These are phyloP conservation scores for Caenorhabditis sp. DNA, from an alignment of 2,888 invertebrate genomes.

Conservation along the genomic window DNA sequence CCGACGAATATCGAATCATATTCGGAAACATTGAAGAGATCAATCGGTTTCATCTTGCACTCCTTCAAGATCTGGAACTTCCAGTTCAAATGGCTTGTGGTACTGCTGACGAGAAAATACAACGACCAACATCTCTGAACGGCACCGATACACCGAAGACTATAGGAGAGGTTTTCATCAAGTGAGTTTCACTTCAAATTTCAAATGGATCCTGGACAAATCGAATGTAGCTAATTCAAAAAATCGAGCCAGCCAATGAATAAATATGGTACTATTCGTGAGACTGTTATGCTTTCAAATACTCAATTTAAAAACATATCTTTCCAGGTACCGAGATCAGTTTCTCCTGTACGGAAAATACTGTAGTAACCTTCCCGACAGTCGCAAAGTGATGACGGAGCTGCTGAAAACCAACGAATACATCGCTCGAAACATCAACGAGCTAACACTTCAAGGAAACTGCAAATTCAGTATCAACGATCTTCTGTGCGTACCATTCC, in stretches of 20 bases:
- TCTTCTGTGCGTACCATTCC: conserved; percentile 97
- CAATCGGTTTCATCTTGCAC: conserved; percentile 65
- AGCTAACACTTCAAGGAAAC: conserved; percentile 92
- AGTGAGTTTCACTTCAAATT: conserved; percentile 61
- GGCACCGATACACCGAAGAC: conserved; percentile 13
- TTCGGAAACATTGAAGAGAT: conserved; percentile 92
- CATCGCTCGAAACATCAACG: conserved; percentile 86
- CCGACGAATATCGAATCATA: conserved; percentile 89
- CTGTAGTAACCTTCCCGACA: conserved; percentile 93
- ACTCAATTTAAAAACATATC: too few species aligned
- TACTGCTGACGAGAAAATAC: conserved; percentile 37
- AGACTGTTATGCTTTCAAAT: too few species aligned
- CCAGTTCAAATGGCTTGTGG: conserved; percentile 71
- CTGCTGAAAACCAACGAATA: conserved; percentile 35
- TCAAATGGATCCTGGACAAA: too few species aligned
- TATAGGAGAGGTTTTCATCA: conserved; percentile 92
- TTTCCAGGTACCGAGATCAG: conserved; percentile 89
- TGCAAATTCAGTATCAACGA: conserved; percentile 94
- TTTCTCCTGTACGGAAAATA: conserved; percentile 96
- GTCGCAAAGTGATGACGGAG: conserved; percentile 88
- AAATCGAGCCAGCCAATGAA: too few species aligned
- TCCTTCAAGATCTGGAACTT: conserved; percentile 72
- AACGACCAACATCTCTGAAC: conserved; percentile 58
- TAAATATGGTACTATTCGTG: too few species aligned
- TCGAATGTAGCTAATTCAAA: too few species aligned